Base-by-base conservation (phyloP, 2,888 invertebrate species). In the Bombyx huttoni region DNA sequence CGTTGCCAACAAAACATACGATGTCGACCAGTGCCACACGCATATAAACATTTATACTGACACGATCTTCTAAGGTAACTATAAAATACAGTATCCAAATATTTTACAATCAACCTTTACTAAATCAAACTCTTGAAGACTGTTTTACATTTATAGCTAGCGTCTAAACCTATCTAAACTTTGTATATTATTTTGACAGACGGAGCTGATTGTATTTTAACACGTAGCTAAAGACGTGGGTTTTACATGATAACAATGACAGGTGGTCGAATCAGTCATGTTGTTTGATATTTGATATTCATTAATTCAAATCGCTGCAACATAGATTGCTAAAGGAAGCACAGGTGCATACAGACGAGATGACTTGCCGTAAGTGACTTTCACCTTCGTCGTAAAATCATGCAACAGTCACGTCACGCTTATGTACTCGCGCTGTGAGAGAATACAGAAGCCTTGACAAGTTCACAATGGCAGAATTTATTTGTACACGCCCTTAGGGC, bases 301-400 rank as follows among this genome's bases (percentile, higher is more conserved):
- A 68, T 67, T 65, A 64, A 67, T 68, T 66, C 65, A 59, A 60
- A 65, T 66, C 60, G 60, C 64, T 61, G 60, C 62, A 62, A 63
- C 63, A 64, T 65, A 63, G 61, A 64, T 63, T 62, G 62, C 58
- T 58, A 59, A 60, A 58, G 54, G 59, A 57, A 62, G 58, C 58
- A 54, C 61, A 61, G 69, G 61, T 68, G 72, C 63, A 71, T 71
- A 64, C 68, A 65, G 68, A 68, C 63, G 59, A 67, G 68, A 73
- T 65, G 62, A 67, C 63, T 67, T 58, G 64, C 61, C 60, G 61
- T 59, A 57, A 59, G 62, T 70, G 68, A 71, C 72, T 73, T 72
- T 72, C 72, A 73, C 74, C 74, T 73, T 72, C 70, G 58, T 55
- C 59, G 62, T 60, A 59, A 60, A 70, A 61, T 62, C 67, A 69